Percentiles rank a stretch among this genome's conserved stretches.
These are phyloP conservation scores for Drosophila subsilvestris DNA, from an alignment of 2,888 invertebrate genomes.

Conservation along the genomic window DNA sequence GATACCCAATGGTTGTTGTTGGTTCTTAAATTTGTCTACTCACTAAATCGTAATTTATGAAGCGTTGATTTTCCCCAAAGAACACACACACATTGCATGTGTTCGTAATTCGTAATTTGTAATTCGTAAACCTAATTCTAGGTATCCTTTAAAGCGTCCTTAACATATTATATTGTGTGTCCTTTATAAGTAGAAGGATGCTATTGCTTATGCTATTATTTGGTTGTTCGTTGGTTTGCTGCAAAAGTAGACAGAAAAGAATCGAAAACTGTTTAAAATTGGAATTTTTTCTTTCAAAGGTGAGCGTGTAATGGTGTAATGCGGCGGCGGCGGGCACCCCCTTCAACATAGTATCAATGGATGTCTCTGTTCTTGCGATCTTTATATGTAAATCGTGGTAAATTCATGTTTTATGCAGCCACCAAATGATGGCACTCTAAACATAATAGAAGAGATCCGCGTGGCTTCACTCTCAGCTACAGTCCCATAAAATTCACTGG, in stretches of 20 bases:
- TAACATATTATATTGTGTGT: constrained; percentile 2
- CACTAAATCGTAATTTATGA: constrained; percentile 57
- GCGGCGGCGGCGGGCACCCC: neutral
- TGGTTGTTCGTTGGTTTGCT: constrained; percentile 50
- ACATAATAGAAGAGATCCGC: too few relatives aligned
- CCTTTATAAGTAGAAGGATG: constrained; percentile 22
- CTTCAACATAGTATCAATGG: neutral
- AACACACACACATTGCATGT: constrained; percentile 31
- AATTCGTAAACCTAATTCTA: constrained; percentile 17
- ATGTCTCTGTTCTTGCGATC: too few relatives aligned
- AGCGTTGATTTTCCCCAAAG: constrained; percentile 63
- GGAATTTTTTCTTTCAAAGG: neutral
- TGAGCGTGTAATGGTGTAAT: neutral
- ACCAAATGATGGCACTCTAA: too few relatives aligned
- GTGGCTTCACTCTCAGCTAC: too few relatives aligned
- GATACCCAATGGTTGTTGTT: neutral
- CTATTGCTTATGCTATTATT: constrained; percentile 51
- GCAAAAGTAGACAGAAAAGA: constrained; percentile 1
- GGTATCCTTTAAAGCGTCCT: constrained; percentile 31
- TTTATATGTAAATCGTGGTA: too few relatives aligned
- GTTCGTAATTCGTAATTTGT: constrained; percentile 26
- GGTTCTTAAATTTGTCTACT: constrained; percentile 23
- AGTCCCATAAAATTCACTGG: too few relatives aligned
- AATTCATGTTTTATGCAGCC: too few relatives aligned
- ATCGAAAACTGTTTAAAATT: neutral